Percentiles rank a stretch among this genome's conserved stretches.
phyloP scores from a whole-genome alignment of 2,888 invertebrate species.

The Heteromyza rotundicornis region DNA sequence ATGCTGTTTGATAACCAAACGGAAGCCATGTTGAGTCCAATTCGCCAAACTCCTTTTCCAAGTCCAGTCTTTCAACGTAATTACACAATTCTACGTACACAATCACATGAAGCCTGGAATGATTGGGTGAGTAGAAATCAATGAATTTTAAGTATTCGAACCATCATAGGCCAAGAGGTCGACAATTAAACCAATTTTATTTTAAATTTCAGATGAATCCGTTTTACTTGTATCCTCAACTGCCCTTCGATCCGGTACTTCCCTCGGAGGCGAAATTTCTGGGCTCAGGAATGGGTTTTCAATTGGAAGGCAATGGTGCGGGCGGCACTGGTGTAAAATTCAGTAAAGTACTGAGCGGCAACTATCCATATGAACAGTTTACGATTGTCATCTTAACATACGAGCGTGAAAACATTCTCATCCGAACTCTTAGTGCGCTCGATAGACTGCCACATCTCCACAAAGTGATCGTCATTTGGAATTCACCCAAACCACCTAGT shows the following conservation, averaged over 20 bases:
- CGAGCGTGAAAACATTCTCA: constrained; percentile 91
- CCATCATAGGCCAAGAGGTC: too few species aligned
- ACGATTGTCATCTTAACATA: constrained; percentile 97
- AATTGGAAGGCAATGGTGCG: constrained; percentile 88
- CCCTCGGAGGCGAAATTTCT: constrained; percentile 94
- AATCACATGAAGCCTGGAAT: constrained; percentile 87
- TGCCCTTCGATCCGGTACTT: constrained; percentile 86
- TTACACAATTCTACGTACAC: constrained; percentile 77
- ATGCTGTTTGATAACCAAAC: constrained; percentile 78
- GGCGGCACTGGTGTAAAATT: constrained; percentile 97
- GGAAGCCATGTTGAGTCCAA: constrained; percentile 91
- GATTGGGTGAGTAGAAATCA: constrained; percentile 72
- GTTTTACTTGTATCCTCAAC: constrained; percentile 85
- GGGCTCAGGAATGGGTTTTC: constrained; percentile 88
- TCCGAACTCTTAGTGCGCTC: constrained; percentile 86
- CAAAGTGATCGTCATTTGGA: constrained; percentile 98
- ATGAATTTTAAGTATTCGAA: too few species aligned
- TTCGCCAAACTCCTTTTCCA: constrained; percentile 91
- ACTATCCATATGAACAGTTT: constrained; percentile 94
- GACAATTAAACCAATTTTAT: too few species aligned
- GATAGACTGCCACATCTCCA: constrained; percentile 95
- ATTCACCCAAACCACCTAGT: constrained; percentile 86
- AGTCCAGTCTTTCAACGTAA: constrained; percentile 88
- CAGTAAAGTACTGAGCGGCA: constrained; percentile 94
- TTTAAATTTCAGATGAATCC: constrained; percentile 83